phyloP scores from a whole-genome alignment of 2,113 vertebrate species.

The Ellobius talpinus region DNA sequence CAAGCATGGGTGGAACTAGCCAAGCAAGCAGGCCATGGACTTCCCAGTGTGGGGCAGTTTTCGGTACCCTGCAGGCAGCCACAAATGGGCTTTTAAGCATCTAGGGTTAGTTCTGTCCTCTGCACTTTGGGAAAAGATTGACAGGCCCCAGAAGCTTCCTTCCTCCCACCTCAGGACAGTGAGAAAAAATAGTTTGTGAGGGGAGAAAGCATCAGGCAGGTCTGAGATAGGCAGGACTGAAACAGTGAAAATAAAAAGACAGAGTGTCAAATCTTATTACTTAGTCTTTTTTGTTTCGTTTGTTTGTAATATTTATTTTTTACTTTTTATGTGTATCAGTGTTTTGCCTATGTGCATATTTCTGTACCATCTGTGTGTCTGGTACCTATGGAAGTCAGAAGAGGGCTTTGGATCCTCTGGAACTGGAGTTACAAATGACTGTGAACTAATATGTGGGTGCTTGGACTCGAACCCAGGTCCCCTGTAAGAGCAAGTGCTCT shows the following conservation, averaged over 20 bases:
- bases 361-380: not conserved
- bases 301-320: not conserved
- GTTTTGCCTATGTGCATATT: not conserved
- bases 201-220: not conserved
- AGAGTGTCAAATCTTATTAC: not conserved
- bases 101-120: not conserved
- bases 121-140: slow-evolving; percentile 54
- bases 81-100: slow-evolving; percentile 70
- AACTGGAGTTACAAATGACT: not conserved
- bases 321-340: not conserved
- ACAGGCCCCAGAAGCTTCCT: not conserved
- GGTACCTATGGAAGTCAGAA: not conserved
- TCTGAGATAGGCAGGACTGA: not conserved
- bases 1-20: not conserved
- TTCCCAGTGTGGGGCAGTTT: slow-evolving; percentile 45
- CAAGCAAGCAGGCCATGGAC: slow-evolving; percentile 17
- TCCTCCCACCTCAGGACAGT: not conserved
- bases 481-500: not conserved
- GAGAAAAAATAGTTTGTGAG: not conserved
- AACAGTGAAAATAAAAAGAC: not conserved
- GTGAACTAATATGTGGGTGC: not conserved
- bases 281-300: not conserved
- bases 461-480: not conserved
- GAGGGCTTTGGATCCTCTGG: not conserved
- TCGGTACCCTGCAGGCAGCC: not conserved